Evolutionary conservation across 2,113 vertebrate genomes (phyloP).

Genomic region (Phyllostomus discolor): DNA sequence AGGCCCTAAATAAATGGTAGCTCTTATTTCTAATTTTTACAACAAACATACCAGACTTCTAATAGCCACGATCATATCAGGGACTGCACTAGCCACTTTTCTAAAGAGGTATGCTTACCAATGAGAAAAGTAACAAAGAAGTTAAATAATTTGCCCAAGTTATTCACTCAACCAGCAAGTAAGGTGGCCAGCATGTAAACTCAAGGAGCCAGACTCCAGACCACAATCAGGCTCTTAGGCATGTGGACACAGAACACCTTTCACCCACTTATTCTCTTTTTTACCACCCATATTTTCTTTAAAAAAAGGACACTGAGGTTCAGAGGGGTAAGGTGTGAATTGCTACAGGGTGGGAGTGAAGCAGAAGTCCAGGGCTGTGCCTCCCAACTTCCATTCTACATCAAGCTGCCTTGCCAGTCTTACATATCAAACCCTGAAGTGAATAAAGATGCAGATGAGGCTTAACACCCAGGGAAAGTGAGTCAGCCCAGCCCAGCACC

Average conservation of each 20-base stretch:
- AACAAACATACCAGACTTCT: background rate
- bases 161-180: background rate
- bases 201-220: background rate
- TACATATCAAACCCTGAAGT: background rate
- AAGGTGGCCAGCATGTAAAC: background rate
- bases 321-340: background rate
- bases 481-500: background rate
- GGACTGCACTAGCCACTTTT: background rate
- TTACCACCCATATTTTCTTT: background rate
- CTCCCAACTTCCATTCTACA: background rate
- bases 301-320: background rate
- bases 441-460: background rate
- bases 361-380: background rate
- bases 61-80: background rate
- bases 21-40: conserved; percentile 9
- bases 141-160: background rate
- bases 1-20: background rate
- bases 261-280: background rate
- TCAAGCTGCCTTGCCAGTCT: background rate
- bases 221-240: background rate
- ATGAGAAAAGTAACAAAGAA: conserved; percentile 10
- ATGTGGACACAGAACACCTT: background rate
- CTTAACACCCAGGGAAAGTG: background rate
- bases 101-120: background rate
- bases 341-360: background rate